These are phyloP conservation scores for Tetraodon nigroviridis DNA, from an alignment of 2,113 vertebrate genomes.

Conservation along the genomic window DNA sequence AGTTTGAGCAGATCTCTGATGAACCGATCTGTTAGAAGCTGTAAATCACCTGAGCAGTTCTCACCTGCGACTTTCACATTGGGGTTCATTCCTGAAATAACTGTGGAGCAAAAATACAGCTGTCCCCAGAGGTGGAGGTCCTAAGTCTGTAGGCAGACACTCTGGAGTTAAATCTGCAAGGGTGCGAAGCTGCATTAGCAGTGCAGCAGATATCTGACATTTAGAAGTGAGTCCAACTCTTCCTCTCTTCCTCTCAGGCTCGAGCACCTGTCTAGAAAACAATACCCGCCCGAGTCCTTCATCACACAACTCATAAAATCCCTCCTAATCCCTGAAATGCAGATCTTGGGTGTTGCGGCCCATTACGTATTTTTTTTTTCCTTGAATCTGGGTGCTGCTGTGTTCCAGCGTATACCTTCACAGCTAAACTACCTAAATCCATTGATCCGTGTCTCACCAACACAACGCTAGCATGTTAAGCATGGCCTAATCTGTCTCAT, in stretches of 20 bases:
- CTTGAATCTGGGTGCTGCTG: constrained; percentile 54
- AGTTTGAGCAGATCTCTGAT: no score
- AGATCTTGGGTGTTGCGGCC: constrained; percentile 49
- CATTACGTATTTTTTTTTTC: constrained; percentile 61
- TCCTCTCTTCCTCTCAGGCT: constrained; percentile 26
- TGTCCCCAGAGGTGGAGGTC: constrained; percentile 1
- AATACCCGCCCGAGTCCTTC: constrained; percentile 60
- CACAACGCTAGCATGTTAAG: constrained; percentile 65
- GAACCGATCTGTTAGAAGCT: no score
- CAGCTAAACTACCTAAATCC: constrained; percentile 65
- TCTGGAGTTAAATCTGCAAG: constrained; percentile 14
- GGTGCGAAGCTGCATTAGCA: not conserved
- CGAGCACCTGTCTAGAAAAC: constrained; percentile 66
- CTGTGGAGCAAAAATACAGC: not conserved
- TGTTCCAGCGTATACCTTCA: constrained; percentile 57
- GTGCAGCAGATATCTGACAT: constrained; percentile 38
- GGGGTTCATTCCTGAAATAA: not conserved
- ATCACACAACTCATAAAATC: constrained; percentile 60
- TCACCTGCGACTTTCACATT: no score
- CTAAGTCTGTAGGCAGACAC: constrained; percentile 9
- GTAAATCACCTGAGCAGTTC: no score
- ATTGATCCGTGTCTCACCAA: constrained; percentile 64
- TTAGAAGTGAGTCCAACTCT: constrained; percentile 35
- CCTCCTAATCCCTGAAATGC: constrained; percentile 64
- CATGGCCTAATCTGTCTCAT: constrained; percentile 67